Base-by-base conservation (phyloP, 2,888 invertebrate species). In the Crossocerus cetratus region DNA sequence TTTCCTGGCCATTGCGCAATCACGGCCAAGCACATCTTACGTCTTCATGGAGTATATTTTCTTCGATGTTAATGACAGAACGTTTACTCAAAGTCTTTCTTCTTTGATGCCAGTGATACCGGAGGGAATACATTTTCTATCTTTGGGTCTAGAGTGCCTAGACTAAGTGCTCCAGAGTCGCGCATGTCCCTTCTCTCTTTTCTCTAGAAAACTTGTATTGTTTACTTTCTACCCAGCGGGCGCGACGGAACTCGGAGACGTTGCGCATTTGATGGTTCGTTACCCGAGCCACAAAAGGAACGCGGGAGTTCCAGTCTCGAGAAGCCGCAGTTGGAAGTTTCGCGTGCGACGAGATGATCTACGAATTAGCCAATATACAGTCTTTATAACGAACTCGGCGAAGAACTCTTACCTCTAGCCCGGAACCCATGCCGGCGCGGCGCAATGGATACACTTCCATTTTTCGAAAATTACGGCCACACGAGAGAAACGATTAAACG, bases 301-400 rank as follows among this genome's bases (percentile, higher is more conserved):
- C n/a, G n/a, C n/a, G n/a, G n/a, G n/a, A 69, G 74, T 76, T 76
- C 71, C 69, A 74, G 79, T 74, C 76, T 68, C 68, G 32, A 32
- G 32, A 32, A 32, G 32, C 32, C 32, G 32, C 32, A 32, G 32
- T 32, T 32, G 20, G 44, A 56, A 57, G 63, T 63, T 54, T 43
- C 44, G 56, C 21, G 73, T 58, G 61, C 61, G 45, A n/a, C 32
- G 32, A 32, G 32, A 1, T 32, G 32, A 8, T 32, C 8, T 32
- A 32, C 8, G 32, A 1, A 32, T 32, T 32, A 16, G 44, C 21
- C 68, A 53, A 65, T 73, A 61, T 61, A 72, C 54, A 49, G 68
- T 72, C 58, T 68, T 43, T 59, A 1, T 45, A 61, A 49, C 32
- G 14, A 8, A 32, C 18, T 21, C 43, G 22, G 14, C 23, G 11